phyloP scores from a whole-genome alignment of 2,113 vertebrate genomes.

The Rutilus rutilus region DNA sequence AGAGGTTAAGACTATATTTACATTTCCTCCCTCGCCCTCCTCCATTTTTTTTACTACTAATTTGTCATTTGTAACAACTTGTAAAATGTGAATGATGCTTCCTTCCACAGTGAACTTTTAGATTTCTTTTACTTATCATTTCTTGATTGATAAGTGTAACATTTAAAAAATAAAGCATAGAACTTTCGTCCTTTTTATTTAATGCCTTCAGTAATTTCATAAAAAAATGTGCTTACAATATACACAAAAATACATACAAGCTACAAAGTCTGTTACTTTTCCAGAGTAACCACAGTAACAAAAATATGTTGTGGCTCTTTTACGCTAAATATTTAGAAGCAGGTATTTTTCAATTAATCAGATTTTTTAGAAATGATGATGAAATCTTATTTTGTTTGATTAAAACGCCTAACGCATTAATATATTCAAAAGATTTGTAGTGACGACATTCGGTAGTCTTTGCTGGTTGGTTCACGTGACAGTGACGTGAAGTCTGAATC shows the following conservation, averaged over 20 bases:
- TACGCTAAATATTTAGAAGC: background rate
- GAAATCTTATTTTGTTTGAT: no score
- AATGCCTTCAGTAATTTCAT: background rate
- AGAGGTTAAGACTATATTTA: background rate
- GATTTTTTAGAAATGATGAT: no score
- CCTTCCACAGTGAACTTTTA: background rate
- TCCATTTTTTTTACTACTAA: background rate
- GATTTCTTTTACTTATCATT: background rate
- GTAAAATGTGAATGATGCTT: slow-evolving; percentile 30
- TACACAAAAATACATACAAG: background rate
- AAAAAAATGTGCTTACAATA: background rate
- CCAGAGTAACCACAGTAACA: no score
- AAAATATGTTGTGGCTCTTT: background rate
- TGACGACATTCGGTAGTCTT: background rate
- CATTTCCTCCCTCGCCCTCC: background rate
- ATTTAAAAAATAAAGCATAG: slow-evolving; percentile 27
- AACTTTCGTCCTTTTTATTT: background rate
- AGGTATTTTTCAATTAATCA: no score
- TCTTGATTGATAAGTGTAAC: slow-evolving; percentile 1
- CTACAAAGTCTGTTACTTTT: background rate
- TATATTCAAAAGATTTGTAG: no score
- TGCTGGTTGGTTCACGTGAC: background rate
- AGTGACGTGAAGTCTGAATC: background rate
- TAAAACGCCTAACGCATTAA: no score
- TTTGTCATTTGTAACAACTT: slow-evolving; percentile 5